Percentiles rank a stretch among this genome's conserved stretches.
phyloP scores from a whole-genome alignment of 1,140 invertebrate species.

The Scylla paramamosain region DNA sequence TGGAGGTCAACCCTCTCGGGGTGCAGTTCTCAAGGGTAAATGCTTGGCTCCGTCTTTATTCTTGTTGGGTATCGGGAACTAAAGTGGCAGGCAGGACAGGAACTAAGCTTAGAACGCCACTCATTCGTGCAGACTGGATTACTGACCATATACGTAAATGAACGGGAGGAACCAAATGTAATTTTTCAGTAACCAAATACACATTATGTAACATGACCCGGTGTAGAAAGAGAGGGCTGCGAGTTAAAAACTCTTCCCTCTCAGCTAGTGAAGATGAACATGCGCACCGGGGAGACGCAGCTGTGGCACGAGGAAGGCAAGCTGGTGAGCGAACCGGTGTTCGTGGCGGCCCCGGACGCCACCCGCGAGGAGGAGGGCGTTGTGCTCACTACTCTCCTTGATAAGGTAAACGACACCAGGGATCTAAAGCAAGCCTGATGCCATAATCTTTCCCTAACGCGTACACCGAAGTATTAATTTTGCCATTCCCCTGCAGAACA shows the following conservation, averaged over 20 bases:
- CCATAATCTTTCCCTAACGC: too few species aligned
- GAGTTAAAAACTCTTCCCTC: too few species aligned
- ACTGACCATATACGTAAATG: not conserved
- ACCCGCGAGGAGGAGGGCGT: slow-evolving; percentile 79
- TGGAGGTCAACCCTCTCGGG: slow-evolving; percentile 52
- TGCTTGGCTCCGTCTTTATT: not conserved
- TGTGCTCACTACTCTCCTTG: slow-evolving; percentile 52
- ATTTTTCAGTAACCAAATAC: too few species aligned
- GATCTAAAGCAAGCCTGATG: not conserved
- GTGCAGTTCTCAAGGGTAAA: slow-evolving; percentile 49
- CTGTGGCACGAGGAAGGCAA: slow-evolving; percentile 45
- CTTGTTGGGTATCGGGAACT: too few species aligned
- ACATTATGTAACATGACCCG: too few species aligned
- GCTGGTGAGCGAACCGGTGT: slow-evolving; percentile 79
- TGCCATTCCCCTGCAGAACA: not conserved
- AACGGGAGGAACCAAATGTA: not conserved
- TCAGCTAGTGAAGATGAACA: slow-evolving; percentile 66
- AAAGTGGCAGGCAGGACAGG: not conserved
- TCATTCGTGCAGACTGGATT: not conserved
- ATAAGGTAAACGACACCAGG: slow-evolving; percentile 27
- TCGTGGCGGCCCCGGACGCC: slow-evolving; percentile 78
- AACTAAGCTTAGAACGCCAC: not conserved
- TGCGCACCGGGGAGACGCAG: slow-evolving; percentile 49
- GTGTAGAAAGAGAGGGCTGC: too few species aligned
- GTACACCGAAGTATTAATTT: too few species aligned